Evolutionary conservation across 37 sponge, comb jelly and placozoan genomes (phyloP).

Genomic region (Petrosia ficiformis): DNA sequence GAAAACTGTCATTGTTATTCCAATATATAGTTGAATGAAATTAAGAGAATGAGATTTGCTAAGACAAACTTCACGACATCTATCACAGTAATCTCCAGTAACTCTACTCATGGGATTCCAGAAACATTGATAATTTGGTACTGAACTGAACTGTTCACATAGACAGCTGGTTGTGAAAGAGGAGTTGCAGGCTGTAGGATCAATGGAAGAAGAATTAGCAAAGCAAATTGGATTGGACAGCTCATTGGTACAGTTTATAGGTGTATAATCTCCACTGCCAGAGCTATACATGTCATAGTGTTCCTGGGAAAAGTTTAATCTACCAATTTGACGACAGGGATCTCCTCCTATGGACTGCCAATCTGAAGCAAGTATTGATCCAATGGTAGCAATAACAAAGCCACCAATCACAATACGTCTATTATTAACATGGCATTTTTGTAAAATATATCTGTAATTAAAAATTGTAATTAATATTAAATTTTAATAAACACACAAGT

Average conservation of each 20-base stretch:
- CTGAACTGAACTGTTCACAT: slow-evolving; percentile 7
- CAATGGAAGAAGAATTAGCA: too few relatives aligned
- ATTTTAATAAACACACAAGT: neutral
- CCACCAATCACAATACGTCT: slow-evolving; percentile 14
- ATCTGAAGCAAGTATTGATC: slow-evolving; percentile 25
- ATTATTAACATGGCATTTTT: slow-evolving; percentile 17
- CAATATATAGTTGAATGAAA: slow-evolving; percentile 45
- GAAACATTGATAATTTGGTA: slow-evolving; percentile 14
- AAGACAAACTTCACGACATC: slow-evolving; percentile 29
- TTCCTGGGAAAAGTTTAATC: too few relatives aligned
- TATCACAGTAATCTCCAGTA: slow-evolving; percentile 33
- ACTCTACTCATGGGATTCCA: slow-evolving; percentile 45
- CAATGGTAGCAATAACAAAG: neutral
- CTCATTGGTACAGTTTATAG: too few relatives aligned
- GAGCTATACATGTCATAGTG: too few relatives aligned
- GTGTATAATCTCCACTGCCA: too few relatives aligned
- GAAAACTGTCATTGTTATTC: neutral
- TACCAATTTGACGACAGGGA: too few relatives aligned
- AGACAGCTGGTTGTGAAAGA: slow-evolving; percentile 7
- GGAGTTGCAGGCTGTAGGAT: too few relatives aligned
- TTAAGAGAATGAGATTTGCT: slow-evolving; percentile 19
- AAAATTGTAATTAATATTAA: neutral
- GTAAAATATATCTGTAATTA: slow-evolving; percentile 15
- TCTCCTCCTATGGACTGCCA: slow-evolving; percentile 61
- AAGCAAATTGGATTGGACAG: too few relatives aligned